Base-by-base conservation (phyloP, 2,113 vertebrate genomes). In the Bubo bubo region DNA sequence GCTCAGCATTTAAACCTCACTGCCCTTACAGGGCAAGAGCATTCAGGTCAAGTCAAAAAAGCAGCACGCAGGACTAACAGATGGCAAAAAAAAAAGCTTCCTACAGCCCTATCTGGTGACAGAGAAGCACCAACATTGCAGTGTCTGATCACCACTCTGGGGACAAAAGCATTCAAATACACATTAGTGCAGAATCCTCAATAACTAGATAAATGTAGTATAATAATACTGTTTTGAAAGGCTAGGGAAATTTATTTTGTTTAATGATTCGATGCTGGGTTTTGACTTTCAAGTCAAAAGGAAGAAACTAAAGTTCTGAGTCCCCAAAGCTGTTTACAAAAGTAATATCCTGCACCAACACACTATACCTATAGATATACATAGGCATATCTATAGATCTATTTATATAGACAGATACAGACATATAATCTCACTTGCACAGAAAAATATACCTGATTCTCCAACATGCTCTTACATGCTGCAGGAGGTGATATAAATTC, bases 1-100 rank as follows among this genome's bases (percentile, higher is more conserved):
- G 50, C 49, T 77, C 75, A 39, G 75, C 27, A 86, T 86, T 96
- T 95, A 86, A 94, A 95, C 26, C 67, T 86, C 35, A 35, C 18
- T 0, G 1, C 58, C 71, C 53, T 83, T 79, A 47, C 41, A 91
- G 72, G 52, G 35, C 60, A 84, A 80, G 53, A 63, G 30, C 72
- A 72, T 79, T 70, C 82, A 81, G 79, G 88, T 67, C 45, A 80
- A 88, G 68, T 49, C 88, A 84, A 95, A 95, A 95, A 94, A 94
- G 84, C 39, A 92, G 39, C 76, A 56, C 10, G 16, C 0, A 28
- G 7, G 23, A 88, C 5, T 50, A 80, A 87, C 7, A 92, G 88
- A 95, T 30, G 59, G 79, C 28, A 50, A 82, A 63, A 63, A 43
- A 43, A 39, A 53, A 55, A 41, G 5, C 45, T 84, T 55, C 10